A percentile compares a stretch with the other conserved stretches of the same genome.
phyloP scores from a whole-genome alignment of 2,797 vertebrate species.

The Heliangelus exortis region DNA sequence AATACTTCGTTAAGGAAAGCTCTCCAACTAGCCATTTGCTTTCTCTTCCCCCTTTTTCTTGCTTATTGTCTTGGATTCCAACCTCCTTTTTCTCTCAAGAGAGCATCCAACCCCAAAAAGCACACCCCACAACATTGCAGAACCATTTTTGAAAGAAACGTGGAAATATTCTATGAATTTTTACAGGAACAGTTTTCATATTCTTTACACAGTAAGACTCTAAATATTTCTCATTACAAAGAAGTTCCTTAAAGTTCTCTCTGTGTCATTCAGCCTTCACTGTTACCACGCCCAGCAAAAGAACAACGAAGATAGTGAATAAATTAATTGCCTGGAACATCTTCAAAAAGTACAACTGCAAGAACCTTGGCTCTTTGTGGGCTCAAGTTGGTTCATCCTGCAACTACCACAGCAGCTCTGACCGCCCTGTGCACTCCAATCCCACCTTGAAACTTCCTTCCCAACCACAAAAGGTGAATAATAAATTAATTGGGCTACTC shows the following conservation, averaged over 20 bases:
- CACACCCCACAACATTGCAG: neutral
- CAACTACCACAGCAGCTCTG: neutral
- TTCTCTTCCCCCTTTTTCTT: neutral
- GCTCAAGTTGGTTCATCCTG: neutral
- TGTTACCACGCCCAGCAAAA: neutral
- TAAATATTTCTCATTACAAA: neutral
- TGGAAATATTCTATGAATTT: neutral
- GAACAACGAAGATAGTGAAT: neutral
- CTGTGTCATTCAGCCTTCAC: neutral
- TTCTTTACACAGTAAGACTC: neutral
- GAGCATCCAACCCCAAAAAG: neutral
- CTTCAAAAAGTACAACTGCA: neutral
- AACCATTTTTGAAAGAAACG: neutral
- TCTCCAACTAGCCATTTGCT: neutral
- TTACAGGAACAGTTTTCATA: neutral
- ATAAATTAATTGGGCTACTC: neutral
- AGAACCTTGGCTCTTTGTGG: neutral
- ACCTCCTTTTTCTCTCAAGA: neutral
- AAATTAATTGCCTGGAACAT: neutral
- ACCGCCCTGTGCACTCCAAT: accelerated
- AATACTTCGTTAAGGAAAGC: neutral
- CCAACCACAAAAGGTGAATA: neutral
- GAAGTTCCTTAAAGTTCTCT: neutral
- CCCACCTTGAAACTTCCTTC: neutral
- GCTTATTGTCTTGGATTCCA: neutral